Evolutionary conservation across 2,888 invertebrate species (phyloP), one percentile per base, ranked within the genome.

Genomic region (Glaucopsyche alexis): DNA sequence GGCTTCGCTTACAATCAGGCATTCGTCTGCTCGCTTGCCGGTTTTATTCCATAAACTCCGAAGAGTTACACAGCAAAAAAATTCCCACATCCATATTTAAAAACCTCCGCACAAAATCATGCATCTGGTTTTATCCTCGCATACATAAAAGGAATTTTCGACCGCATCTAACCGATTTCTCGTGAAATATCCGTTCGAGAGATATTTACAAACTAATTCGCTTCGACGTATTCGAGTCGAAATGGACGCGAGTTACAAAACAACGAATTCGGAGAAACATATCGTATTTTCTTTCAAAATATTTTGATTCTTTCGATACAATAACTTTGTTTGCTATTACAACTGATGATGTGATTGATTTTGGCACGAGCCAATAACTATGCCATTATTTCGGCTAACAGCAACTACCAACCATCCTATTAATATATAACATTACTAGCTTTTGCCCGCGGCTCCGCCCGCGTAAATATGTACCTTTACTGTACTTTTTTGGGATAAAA

Each of bases 181-280:
- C 29, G 60, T 29, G 60, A 60, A 60, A 29, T 19, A 60, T 47
- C 29, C 9, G 47, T 16, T 40, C 40, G 47, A 42, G 67, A 42
- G 67, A 45, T 69, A 77, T 77, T 78, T 78, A 78, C 78, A 78
- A 78, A 77, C 73, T 75, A 69, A 73, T 70, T 74, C 77, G 77
- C 75, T 87, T 84, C 87, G 74, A 76, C 74, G 87, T 87, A 88
- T 77, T 79, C 81, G 81, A 82, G 79, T 80, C 79, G 75, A 81
- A 82, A 85, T 87, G 88, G 83, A 84, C 82, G 79, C 77, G 82
- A 84, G 84, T 87, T 87, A 82, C 84, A 87, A 87, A 89, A 89
- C 88, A 88, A 84, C 79, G 78, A 80, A 80, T 76, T 77, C 75
- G 65, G 66, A 52, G 73, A 75, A 77, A 77, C 75, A 55, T 73